Evolutionary conservation across 1,140 invertebrate genomes (phyloP).

Genomic region (Papilio glaucus): DNA sequence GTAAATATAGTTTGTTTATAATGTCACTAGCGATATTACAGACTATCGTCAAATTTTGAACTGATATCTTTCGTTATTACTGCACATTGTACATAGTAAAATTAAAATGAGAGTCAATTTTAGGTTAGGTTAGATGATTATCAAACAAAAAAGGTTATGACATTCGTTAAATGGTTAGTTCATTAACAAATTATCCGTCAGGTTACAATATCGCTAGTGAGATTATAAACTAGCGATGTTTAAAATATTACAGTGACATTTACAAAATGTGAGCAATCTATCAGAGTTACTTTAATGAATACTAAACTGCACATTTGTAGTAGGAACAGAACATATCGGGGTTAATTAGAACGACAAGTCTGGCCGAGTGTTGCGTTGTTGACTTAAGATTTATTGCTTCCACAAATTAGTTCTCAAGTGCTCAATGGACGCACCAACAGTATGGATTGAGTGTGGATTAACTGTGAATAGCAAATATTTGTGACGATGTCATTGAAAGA

Average conservation of each 20-base stretch:
- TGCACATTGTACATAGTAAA: too few relatives aligned
- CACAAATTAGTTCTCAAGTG: conserved; percentile 31
- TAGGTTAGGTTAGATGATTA: too few relatives aligned
- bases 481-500: too few relatives aligned
- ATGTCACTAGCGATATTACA: neutral
- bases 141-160: too few relatives aligned
- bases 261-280: neutral
- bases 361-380: conserved; percentile 10
- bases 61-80: too few relatives aligned
- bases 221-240: neutral
- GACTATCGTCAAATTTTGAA: too few relatives aligned
- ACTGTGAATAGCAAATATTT: neutral
- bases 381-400: conserved; percentile 14
- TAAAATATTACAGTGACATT: neutral
- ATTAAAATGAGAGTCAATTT: too few relatives aligned
- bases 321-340: conserved; percentile 14
- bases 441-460: neutral
- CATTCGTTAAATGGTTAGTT: too few relatives aligned
- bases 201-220: neutral
- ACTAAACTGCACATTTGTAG: conserved; percentile 22
- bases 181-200: neutral
- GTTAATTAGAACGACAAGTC: conserved; percentile 31
- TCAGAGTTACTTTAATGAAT: neutral
- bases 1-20: neutral
- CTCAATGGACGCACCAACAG: neutral